Evolutionary conservation across 2,888 invertebrate genomes (phyloP).

Genomic region (Conistra vaccinii): DNA sequence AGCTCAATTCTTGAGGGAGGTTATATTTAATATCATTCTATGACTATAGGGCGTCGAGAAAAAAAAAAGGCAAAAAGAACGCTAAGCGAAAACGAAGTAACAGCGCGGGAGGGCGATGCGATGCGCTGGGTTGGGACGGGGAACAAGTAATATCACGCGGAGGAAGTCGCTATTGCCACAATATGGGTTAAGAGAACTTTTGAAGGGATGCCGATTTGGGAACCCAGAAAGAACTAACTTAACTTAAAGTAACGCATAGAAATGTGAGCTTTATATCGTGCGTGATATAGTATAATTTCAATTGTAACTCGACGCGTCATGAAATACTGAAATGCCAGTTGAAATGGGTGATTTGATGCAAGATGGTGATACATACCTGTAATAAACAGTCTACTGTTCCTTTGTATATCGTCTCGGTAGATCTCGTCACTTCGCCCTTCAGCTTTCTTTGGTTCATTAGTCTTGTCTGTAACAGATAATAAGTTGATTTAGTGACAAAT

Average conservation of each 20-base stretch:
- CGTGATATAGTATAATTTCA: not conserved
- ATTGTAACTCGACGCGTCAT: not conserved
- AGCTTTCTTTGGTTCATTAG: conserved; percentile 97
- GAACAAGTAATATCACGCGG: too few species aligned
- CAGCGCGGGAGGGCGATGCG: too few species aligned
- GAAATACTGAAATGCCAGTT: not conserved
- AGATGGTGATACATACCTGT: conserved; percentile 88
- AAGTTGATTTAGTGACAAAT: not conserved
- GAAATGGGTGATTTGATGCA: not conserved
- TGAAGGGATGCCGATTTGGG: not conserved
- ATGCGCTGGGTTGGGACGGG: too few species aligned
- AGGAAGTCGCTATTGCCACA: not conserved
- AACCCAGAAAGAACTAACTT: not conserved
- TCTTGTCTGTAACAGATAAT: conserved; percentile 93
- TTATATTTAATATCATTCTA: too few species aligned
- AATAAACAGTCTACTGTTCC: conserved; percentile 96
- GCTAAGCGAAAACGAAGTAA: too few species aligned
- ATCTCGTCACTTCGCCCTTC: conserved; percentile 76
- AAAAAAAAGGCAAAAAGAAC: too few species aligned
- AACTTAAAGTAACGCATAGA: not conserved
- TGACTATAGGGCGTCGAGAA: too few species aligned
- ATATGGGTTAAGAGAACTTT: not conserved
- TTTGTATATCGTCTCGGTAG: conserved; percentile 91
- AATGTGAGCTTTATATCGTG: not conserved
- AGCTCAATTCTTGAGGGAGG: too few species aligned